Percentiles rank a stretch among this genome's conserved stretches.
These are phyloP conservation scores for Albula goreensis DNA, from an alignment of 2,113 vertebrate species.

Conservation along the genomic window DNA sequence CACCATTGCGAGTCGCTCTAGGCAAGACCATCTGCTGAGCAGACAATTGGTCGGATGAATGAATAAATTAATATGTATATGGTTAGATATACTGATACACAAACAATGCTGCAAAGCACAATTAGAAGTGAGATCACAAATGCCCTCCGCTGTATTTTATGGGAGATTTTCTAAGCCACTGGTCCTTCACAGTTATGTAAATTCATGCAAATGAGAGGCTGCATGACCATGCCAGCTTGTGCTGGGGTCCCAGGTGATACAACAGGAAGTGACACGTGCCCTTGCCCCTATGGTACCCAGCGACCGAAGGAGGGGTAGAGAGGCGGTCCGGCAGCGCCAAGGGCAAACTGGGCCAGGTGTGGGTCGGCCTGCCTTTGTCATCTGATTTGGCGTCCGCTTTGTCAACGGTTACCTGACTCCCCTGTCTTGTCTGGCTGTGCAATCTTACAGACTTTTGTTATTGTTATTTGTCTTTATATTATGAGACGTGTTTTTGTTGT, in stretches of 20 bases:
- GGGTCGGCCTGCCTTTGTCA: constrained; percentile 12
- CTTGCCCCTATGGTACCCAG: constrained; percentile 20
- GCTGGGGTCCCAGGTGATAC: constrained; percentile 23
- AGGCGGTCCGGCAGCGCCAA: neutral
- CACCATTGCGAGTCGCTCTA: constrained; percentile 35
- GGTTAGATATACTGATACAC: constrained; percentile 27
- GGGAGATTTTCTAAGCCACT: constrained; percentile 3
- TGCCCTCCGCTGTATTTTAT: constrained; percentile 24
- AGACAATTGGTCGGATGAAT: constrained; percentile 37
- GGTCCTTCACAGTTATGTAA: constrained; percentile 29
- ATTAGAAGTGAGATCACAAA: constrained; percentile 17
- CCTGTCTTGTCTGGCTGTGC: constrained; percentile 18
- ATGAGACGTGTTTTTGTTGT: neutral
- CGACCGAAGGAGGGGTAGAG: constrained; percentile 10
- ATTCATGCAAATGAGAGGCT: constrained; percentile 37
- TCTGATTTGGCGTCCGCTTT: constrained; percentile 7
- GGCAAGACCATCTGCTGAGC: constrained; percentile 40
- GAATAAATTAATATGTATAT: constrained; percentile 44
- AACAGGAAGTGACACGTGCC: constrained; percentile 37
- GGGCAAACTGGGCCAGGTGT: constrained; percentile 15
- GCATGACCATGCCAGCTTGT: constrained; percentile 23
- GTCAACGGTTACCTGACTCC: constrained; percentile 15
- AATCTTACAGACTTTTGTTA: neutral
- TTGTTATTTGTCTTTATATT: too few relatives aligned
- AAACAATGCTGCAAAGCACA: constrained; percentile 10